Base-by-base conservation (phyloP, 2,113 vertebrate species). In the Python bivittatus region DNA sequence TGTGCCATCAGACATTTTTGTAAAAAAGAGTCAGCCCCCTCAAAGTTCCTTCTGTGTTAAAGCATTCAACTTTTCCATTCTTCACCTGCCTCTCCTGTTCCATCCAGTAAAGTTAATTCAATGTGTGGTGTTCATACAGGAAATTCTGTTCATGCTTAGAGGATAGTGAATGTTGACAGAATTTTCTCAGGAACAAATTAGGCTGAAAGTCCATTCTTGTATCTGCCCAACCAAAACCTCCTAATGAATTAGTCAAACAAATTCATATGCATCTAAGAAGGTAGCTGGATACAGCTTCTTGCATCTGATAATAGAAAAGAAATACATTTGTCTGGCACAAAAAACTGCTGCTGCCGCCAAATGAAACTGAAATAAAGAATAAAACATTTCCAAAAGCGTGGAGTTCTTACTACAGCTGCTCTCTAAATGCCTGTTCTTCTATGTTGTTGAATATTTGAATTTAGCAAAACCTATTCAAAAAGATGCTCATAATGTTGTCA, bases 1-100 rank as follows among this genome's bases (percentile, higher is more conserved):
- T 92, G 92, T 84, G 53, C 88, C 91, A 90, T 79, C 84, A 94
- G 96, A 90, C 58, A 83, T 60, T 68, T 86, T 92, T 93, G 93
- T 48, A 48, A 48, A 48, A 6, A 94, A 56, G 68, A 91, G 38
- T 79, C 94, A 92, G 84, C 42, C 79, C 57, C 88, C 91, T 92
- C 88, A 84, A 95, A 95, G 88, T 90, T 89, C 92, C 58, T 95
- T 68, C 57, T 89, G 88, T 92, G 2, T 54, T 87, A 92, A 38
- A 89, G 87, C 87, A 29, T 86, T 27, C 33, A 79, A 11, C 86
- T n/a, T 5, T 79, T 57, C 52, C 85, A 44, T 64, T 42, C 53
- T 33, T 2, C 60, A 56, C 60, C 56, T 91, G 15, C 72, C 56
- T 57, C 23, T 42, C n/a, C 0, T 29, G 0, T 83, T 44, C 79